phyloP scores from a whole-genome alignment of 2,888 invertebrate genomes.

The Hoplodrina blanda region DNA sequence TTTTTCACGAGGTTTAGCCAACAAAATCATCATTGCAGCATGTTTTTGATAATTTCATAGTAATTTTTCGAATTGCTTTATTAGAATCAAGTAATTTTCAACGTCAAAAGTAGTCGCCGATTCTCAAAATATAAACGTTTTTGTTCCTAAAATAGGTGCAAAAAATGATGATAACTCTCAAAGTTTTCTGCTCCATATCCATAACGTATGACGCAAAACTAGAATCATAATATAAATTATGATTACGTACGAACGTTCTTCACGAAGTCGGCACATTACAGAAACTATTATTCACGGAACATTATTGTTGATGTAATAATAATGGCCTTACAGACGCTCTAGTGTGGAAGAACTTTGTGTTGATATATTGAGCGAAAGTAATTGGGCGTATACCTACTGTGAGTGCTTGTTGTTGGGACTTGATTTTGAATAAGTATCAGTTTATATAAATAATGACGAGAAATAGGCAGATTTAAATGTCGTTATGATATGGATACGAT shows the following conservation, averaged over 20 bases:
- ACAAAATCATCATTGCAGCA: too few species aligned
- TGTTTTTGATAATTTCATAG: too few species aligned
- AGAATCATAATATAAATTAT: conserved; percentile 55
- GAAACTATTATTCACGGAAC: conserved; percentile 58
- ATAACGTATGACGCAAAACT: conserved; percentile 50
- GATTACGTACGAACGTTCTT: conserved; percentile 49
- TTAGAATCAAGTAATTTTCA: background rate
- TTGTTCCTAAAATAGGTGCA: background rate
- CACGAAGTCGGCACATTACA: conserved; percentile 49
- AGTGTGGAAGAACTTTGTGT: conserved; percentile 33
- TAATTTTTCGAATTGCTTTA: too few species aligned
- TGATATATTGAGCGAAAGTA: conserved; percentile 54
- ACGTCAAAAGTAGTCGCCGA: background rate
- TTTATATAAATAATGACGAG: background rate
- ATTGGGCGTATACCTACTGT: conserved; percentile 30
- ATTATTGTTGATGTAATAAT: conserved; percentile 57
- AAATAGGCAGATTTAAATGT: background rate
- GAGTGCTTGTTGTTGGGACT: conserved; percentile 3
- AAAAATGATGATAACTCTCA: conserved; percentile 32
- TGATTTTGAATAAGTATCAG: conserved; percentile 28
- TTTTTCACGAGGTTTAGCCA: too few species aligned
- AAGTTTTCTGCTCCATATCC: conserved; percentile 35
- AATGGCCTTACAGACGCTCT: conserved; percentile 39
- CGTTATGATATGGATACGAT: too few species aligned
- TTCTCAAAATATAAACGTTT: background rate